Conservation (phyloP, 2,888 invertebrate genomes). For the Trissonchulus sp. region DNA sequence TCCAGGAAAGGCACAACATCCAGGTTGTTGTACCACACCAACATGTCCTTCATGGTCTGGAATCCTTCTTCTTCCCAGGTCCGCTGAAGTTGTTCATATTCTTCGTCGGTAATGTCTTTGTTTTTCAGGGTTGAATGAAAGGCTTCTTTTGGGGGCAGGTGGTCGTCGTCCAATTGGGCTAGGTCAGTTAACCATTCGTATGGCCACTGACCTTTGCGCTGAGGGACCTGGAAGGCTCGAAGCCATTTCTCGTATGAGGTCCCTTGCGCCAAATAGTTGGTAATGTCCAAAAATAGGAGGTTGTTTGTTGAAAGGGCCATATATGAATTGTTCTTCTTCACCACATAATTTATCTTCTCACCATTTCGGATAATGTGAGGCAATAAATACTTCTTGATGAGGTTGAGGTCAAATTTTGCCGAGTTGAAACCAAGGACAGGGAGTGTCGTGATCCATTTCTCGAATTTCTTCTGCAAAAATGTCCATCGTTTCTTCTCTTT, state of each 20-base stretch:
- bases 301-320: background rate
- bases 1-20: conserved; percentile 33
- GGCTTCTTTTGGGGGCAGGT: background rate
- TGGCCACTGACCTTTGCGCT: background rate
- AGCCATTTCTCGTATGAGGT: background rate
- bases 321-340: background rate
- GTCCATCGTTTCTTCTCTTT: background rate
- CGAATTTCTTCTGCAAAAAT: background rate
- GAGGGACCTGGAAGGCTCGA: background rate
- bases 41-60: conserved; percentile 25
- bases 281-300: conserved; percentile 3
- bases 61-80: background rate
- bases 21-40: conserved; percentile 31
- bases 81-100: conserved; percentile 1
- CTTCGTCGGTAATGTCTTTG: background rate
- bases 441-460: background rate
- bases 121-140: background rate
- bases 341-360: too few species aligned
- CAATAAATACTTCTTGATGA: background rate
- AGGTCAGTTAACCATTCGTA: conserved; percentile 10
- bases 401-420: conserved; percentile 14
- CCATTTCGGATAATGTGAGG: background rate
- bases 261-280: background rate
- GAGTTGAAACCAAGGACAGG: conserved; percentile 22
- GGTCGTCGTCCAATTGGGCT: background rate